These are phyloP conservation scores for Sprattus sprattus DNA, from an alignment of 2,113 vertebrate genomes.

Conservation along the genomic window DNA sequence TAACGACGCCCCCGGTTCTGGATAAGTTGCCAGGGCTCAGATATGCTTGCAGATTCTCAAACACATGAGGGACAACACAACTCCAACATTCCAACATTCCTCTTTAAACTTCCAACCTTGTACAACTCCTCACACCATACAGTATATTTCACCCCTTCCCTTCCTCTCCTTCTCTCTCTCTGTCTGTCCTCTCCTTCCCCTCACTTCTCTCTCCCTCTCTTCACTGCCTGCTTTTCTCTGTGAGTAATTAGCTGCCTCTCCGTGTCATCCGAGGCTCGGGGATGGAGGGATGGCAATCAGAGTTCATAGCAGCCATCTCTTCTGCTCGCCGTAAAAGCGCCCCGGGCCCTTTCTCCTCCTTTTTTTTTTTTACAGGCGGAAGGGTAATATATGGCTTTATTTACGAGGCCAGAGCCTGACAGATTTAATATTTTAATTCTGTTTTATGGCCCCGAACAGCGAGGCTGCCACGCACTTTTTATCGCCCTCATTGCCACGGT, in stretches of 20 bases:
- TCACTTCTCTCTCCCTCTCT: constrained; percentile 30
- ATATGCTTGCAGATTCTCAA: background rate
- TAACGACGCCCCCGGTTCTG: too few relatives aligned
- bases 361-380: constrained; percentile 70
- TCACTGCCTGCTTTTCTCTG: constrained; percentile 35
- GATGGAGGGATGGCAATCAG: constrained; percentile 51
- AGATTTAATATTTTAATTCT: constrained; percentile 83
- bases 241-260: constrained; percentile 65
- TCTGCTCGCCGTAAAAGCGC: constrained; percentile 55
- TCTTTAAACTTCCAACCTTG: background rate
- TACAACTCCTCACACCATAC: background rate
- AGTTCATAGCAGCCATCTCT: constrained; percentile 53
- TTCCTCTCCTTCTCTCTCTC: background rate
- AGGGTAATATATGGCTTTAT: constrained; percentile 71
- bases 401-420: constrained; percentile 71
- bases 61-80: background rate
- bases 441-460: constrained; percentile 70
- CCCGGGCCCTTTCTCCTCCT: constrained; percentile 40
- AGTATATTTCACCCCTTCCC: background rate
- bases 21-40: too few relatives aligned
- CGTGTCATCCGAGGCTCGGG: constrained; percentile 50
- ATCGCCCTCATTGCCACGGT: constrained; percentile 53
- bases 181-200: background rate
- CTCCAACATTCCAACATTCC: background rate
- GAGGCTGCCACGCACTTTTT: constrained; percentile 66